Evolutionary conservation across 2,888 invertebrate species (phyloP).

Genomic region (Apodemia hepburni): DNA sequence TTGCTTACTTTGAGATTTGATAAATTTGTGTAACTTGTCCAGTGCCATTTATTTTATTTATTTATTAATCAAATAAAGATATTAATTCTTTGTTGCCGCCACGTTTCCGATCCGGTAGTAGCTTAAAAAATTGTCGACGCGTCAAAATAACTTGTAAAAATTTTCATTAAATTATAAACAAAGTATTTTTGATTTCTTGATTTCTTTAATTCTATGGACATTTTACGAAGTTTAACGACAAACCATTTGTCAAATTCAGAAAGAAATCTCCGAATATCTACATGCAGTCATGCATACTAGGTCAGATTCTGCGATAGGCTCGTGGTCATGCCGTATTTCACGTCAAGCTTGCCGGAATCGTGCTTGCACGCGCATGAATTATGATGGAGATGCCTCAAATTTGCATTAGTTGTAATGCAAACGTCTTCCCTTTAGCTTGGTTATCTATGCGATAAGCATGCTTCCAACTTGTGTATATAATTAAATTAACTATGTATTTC

Average conservation of each 20-base stretch:
- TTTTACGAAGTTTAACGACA: conserved; percentile 18
- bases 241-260: conserved; percentile 38
- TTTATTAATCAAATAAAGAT: too few relatives aligned
- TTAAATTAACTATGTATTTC: too few relatives aligned
- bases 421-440: conserved; percentile 6
- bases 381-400: conserved; percentile 38
- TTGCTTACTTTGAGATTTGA: too few relatives aligned
- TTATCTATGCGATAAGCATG: conserved; percentile 4
- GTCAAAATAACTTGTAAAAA: too few relatives aligned
- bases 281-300: conserved; percentile 36
- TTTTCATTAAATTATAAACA: too few relatives aligned
- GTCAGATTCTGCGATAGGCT: conserved; percentile 36
- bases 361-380: conserved; percentile 45
- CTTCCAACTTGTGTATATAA: neutral
- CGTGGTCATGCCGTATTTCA: conserved; percentile 49
- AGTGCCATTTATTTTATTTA: too few relatives aligned
- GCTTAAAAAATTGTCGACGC: too few relatives aligned
- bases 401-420: conserved; percentile 35
- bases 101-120: too few relatives aligned
- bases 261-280: conserved; percentile 41
- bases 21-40: too few relatives aligned
- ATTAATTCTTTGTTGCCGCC: too few relatives aligned
- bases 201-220: too few relatives aligned
- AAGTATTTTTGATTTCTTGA: too few relatives aligned
- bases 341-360: conserved; percentile 41